Percentiles rank a stretch among this genome's conserved stretches.
These are phyloP conservation scores for Channa argus DNA, from an alignment of 2,113 vertebrate species.

Conservation along the genomic window DNA sequence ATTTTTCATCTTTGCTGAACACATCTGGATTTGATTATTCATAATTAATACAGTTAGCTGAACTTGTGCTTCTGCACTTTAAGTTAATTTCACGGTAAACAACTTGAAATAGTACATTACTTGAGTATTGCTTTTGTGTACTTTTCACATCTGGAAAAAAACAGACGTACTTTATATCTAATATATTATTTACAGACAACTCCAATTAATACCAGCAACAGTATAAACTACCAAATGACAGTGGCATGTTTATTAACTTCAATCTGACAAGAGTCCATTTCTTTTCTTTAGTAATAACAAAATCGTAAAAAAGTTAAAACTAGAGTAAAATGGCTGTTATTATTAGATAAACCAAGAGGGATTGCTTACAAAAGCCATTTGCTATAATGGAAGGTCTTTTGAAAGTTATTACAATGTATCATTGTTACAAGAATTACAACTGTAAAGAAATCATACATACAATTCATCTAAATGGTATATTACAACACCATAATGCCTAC, in stretches of 20 bases:
- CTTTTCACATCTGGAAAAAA: conserved; percentile 33
- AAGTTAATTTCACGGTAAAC: too few species aligned
- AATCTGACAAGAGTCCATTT: conserved; percentile 32
- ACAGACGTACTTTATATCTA: conserved; percentile 19
- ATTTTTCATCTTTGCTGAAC: too few species aligned
- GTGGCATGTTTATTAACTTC: conserved; percentile 37
- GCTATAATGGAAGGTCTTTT: conserved; percentile 8
- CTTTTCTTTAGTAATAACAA: conserved; percentile 39
- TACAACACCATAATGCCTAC: not conserved
- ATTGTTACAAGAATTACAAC: conserved; percentile 16
- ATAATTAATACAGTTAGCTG: too few species aligned
- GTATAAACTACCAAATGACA: conserved; percentile 57
- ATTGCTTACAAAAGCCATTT: conserved; percentile 20
- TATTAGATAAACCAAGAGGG: conserved; percentile 15
- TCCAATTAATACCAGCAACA: conserved; percentile 31
- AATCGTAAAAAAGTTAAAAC: conserved; percentile 45
- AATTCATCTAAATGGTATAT: conserved; percentile 20
- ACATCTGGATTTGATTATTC: too few species aligned
- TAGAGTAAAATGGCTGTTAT: not conserved
- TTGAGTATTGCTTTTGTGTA: too few species aligned
- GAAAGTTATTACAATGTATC: not conserved
- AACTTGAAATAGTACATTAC: too few species aligned
- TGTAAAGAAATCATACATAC: not conserved
- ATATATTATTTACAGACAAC: conserved; percentile 16
- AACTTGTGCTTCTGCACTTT: too few species aligned